phyloP scores from a whole-genome alignment of 1,140 invertebrate genomes.

The Cydia splendana region DNA sequence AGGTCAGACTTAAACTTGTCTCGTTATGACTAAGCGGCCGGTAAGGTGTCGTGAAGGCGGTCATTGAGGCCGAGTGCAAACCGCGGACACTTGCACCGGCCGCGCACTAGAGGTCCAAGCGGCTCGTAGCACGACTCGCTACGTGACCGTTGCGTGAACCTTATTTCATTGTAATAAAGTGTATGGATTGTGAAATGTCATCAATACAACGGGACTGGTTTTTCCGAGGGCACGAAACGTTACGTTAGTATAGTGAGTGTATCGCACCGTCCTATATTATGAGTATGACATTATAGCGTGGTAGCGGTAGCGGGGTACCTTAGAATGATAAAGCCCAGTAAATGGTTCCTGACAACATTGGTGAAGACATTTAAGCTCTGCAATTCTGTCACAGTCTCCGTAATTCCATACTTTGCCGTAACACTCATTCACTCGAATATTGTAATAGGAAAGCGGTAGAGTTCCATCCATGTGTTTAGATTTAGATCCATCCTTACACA shows the following conservation, averaged over 20 bases:
- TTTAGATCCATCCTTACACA: no score
- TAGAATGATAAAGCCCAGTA: no score
- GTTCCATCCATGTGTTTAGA: no score
- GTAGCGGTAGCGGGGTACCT: no score
- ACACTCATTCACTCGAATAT: no score
- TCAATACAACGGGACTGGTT: background rate
- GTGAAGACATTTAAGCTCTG: no score
- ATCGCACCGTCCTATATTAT: background rate
- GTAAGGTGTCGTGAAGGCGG: background rate
- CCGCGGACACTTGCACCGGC: constrained; percentile 44
- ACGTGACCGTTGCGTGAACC: background rate
- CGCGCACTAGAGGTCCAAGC: constrained; percentile 37
- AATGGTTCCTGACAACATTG: no score
- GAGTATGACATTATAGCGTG: background rate
- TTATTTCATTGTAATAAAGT: background rate
- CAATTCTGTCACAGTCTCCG: no score
- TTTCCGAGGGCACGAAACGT: constrained; percentile 5
- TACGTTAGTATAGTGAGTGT: background rate
- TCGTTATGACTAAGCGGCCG: background rate
- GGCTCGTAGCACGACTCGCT: background rate
- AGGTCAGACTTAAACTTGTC: background rate
- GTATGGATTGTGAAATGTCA: background rate
- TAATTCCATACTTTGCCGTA: no score
- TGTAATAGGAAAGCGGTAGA: no score
- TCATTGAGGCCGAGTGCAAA: constrained; percentile 23